phyloP scores from a whole-genome alignment of 2,113 vertebrate species.

The Nannospalax galili region DNA sequence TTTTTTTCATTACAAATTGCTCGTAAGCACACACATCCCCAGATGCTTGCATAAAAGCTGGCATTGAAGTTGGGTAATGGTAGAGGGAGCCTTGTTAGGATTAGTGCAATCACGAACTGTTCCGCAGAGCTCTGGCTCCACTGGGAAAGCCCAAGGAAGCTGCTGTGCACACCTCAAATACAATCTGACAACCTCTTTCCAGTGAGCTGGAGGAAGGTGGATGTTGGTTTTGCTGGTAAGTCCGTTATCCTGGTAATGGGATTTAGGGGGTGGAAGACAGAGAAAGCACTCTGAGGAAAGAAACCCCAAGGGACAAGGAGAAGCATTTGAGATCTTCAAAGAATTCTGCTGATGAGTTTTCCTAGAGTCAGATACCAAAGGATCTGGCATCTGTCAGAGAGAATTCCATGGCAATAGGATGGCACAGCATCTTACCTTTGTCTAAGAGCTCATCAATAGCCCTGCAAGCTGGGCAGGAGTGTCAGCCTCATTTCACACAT shows the following conservation, averaged over 20 bases:
- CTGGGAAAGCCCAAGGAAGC: constrained; percentile 38
- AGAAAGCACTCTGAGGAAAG: background rate
- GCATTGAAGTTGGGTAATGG: constrained; percentile 75
- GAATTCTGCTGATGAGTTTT: background rate
- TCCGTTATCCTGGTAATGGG: background rate
- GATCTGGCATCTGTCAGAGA: background rate
- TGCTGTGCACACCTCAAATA: background rate
- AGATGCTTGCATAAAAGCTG: constrained; percentile 64
- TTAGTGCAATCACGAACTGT: constrained; percentile 56
- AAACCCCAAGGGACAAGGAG: background rate
- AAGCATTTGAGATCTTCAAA: background rate
- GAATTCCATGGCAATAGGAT: background rate
- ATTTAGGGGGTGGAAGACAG: background rate
- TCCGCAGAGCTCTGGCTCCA: constrained; percentile 54
- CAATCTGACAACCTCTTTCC: background rate
- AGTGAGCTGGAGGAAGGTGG: background rate
- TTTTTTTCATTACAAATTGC: constrained; percentile 73
- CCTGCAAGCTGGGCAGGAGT: background rate
- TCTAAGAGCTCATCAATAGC: background rate
- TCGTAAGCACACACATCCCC: constrained; percentile 43
- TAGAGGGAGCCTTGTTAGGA: constrained; percentile 56
- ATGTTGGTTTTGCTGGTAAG: background rate
- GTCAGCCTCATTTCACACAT: background rate
- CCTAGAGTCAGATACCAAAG: background rate
- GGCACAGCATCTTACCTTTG: background rate